Conservation (phyloP, 2,113 vertebrate species). For the Vimba vimba region DNA sequence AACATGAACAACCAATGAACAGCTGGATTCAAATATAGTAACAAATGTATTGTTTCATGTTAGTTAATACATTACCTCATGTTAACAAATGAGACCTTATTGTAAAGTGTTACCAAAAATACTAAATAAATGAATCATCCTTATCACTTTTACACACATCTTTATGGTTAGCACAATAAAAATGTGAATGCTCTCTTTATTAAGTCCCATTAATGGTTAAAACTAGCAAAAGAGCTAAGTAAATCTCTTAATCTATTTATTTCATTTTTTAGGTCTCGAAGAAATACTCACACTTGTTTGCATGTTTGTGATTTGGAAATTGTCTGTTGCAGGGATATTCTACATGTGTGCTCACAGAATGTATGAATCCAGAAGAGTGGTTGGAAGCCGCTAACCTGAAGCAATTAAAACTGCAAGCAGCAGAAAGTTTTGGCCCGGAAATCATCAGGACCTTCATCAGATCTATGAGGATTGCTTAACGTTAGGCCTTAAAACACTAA, state of each 20-base stretch:
- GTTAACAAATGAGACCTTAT: too few species aligned
- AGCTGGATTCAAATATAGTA: too few species aligned
- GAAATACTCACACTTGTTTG: background rate
- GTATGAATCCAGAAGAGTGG: constrained; percentile 80
- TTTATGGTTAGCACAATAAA: background rate
- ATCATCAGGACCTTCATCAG: background rate
- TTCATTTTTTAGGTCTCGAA: background rate
- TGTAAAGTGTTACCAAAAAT: too few species aligned
- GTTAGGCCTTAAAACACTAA: background rate
- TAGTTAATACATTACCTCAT: too few species aligned
- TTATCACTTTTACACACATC: background rate
- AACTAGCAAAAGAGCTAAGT: background rate
- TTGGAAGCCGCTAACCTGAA: constrained; percentile 69
- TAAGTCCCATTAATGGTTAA: background rate
- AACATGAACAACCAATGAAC: too few species aligned
- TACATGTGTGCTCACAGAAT: constrained; percentile 88
- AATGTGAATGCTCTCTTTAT: background rate
- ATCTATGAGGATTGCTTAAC: background rate
- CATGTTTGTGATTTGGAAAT: background rate
- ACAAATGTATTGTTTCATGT: too few species aligned
- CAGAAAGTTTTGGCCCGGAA: background rate
- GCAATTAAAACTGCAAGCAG: background rate
- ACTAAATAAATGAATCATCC: too few species aligned
- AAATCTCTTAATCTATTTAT: background rate
- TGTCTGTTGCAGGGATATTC: constrained; percentile 79